Base-by-base conservation (phyloP, 2,797 vertebrate species). In the Sebastes paucispinis region DNA sequence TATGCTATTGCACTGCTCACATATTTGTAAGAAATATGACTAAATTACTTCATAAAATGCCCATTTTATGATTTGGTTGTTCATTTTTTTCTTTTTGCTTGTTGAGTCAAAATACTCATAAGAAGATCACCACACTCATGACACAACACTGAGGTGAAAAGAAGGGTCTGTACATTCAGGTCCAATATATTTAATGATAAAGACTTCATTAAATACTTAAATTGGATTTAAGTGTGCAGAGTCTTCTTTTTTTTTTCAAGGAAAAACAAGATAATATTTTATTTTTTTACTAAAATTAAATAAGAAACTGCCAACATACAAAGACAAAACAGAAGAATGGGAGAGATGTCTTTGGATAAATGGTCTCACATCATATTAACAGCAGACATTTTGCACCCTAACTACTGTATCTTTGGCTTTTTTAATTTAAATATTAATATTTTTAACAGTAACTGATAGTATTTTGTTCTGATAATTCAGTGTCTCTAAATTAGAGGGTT, bases 11-110 rank as follows among this genome's bases (percentile, higher is more conserved):
- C 85, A 73, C 55, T 85, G 63, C 87, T 92, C 83, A 86, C 89
- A 84, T 93, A 89, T 90, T 90, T 90, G 34, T 73, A 77, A 83
- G 22, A 92, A 91, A 93, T 91, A 83, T 88, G 77, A 81, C 34
- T 73, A 20, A 73, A 87, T 82, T 54, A 65, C 14, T 36, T 32
- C 67, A 80, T 84, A 73, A 71, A n/a, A 79, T 77, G 50, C 62
- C 84, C 65, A 69, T 78, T 69, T 85, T 68, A 36, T 82, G 0
- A 63, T 80, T 80, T 55, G 3, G 6, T 52, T 69, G 6, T 81
- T 62, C 1, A 22, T 63, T 50, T 75, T 75, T 78, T 65, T 10
- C 12, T 58, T 39, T 73, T 73, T 57, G 11, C 59, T 82, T 84
- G 11, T 82, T 31, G 34, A 83, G 25, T 75, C 12, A 67, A 60